Percentiles rank a stretch among this genome's conserved stretches.
phyloP scores from a whole-genome alignment of 1,140 invertebrate genomes.

The Sarcophaga bullata region DNA sequence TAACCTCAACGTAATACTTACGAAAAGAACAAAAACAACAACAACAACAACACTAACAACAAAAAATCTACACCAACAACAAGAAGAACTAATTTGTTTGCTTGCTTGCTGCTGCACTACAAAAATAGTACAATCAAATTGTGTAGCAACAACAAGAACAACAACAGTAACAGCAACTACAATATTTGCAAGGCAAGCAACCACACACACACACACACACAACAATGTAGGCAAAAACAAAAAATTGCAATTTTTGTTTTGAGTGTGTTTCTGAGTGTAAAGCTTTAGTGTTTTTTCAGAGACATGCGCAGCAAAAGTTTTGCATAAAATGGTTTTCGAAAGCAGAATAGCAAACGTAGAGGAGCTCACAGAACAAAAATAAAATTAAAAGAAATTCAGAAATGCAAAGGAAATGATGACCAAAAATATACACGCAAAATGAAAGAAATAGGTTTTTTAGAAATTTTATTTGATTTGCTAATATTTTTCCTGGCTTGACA shows the following conservation, averaged over 20 bases:
- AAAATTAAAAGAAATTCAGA: no score
- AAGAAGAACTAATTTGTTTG: constrained; percentile 43
- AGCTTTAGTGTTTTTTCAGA: not conserved
- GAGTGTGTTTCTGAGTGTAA: not conserved
- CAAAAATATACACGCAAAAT: no score
- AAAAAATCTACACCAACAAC: constrained; percentile 23
- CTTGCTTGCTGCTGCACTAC: constrained; percentile 21
- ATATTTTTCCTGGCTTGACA: no score
- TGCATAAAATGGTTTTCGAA: no score
- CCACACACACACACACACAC: constrained; percentile 45
- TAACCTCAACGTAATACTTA: constrained; percentile 53
- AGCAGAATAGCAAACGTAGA: no score
- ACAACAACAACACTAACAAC: no score
- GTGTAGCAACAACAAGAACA: constrained; percentile 50
- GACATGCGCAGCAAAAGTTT: not conserved
- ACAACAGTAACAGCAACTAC: constrained; percentile 42
- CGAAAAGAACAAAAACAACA: constrained; percentile 5
- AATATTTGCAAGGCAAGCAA: constrained; percentile 12
- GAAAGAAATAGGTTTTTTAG: no score
- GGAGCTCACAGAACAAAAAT: no score
- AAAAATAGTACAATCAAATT: constrained; percentile 47
- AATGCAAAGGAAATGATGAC: no score
- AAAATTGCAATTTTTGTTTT: constrained; percentile 1
- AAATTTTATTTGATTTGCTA: no score
- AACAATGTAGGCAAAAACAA: constrained; percentile 24